Conservation (phyloP, 2,113 vertebrate species). For the Bostrychus sinensis region DNA sequence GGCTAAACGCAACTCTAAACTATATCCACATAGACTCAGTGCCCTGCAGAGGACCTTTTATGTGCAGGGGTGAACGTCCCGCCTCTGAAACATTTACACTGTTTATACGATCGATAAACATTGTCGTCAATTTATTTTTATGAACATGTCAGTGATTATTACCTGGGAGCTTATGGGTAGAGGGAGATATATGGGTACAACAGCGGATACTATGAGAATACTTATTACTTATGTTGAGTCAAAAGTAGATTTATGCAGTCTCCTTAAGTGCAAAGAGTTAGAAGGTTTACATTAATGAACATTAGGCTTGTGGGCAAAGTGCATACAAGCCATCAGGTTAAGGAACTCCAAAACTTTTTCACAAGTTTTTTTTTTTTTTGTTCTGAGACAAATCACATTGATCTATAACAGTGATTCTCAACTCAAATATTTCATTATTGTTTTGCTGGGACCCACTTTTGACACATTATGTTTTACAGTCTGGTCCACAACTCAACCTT, state of each 20-base stretch:
- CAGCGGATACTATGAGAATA: slow-evolving; percentile 4
- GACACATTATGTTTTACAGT: no score
- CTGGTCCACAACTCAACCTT: no score
- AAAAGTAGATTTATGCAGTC: neutral
- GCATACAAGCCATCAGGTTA: no score
- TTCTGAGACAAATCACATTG: no score
- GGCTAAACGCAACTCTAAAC: slow-evolving; percentile 68
- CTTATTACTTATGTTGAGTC: neutral
- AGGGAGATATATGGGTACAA: neutral
- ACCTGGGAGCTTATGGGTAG: slow-evolving; percentile 14
- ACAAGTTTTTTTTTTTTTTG: no score
- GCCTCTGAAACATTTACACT: slow-evolving; percentile 46
- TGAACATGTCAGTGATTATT: slow-evolving; percentile 48
- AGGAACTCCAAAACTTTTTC: no score
- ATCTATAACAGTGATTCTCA: no score
- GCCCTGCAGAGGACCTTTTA: slow-evolving; percentile 55
- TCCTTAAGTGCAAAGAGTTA: no score
- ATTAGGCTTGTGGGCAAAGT: no score
- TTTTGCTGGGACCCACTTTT: no score
- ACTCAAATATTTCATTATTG: no score
- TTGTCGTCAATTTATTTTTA: slow-evolving; percentile 54
- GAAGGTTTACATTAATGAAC: no score
- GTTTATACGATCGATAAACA: slow-evolving; percentile 57
- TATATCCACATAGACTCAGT: slow-evolving; percentile 44
- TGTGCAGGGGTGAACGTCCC: slow-evolving; percentile 43